Conservation (phyloP, 2,888 invertebrate genomes). For the Esperia sulphurella region DNA sequence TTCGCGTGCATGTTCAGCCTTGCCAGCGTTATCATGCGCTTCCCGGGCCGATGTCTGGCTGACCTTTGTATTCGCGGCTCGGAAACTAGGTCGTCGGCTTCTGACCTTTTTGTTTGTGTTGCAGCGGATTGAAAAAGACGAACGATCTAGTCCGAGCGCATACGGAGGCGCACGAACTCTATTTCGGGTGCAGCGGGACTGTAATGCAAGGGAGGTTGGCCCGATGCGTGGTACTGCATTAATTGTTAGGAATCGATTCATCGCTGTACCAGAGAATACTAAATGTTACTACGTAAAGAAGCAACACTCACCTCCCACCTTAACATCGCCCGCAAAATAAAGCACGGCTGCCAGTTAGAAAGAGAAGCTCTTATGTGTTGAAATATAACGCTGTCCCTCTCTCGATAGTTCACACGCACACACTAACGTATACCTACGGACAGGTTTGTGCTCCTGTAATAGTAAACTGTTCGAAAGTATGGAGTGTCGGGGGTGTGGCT, state of each 20-base stretch:
- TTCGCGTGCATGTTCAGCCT: constrained; percentile 53
- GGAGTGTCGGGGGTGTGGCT: too few relatives aligned
- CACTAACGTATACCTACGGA: too few relatives aligned
- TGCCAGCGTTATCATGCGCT: constrained; percentile 63
- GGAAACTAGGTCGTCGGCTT: constrained; percentile 72
- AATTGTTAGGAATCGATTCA: background rate
- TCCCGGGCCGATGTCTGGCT: constrained; percentile 66
- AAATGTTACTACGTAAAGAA: too few relatives aligned
- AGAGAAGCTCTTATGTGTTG: too few relatives aligned
- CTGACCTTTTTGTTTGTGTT: constrained; percentile 73
- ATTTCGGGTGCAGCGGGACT: constrained; percentile 49
- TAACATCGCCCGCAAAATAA: too few relatives aligned
- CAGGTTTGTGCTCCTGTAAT: too few relatives aligned
- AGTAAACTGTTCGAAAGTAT: too few relatives aligned
- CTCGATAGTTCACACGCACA: too few relatives aligned
- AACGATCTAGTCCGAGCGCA: constrained; percentile 47
- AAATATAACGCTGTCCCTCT: too few relatives aligned
- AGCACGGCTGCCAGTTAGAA: too few relatives aligned
- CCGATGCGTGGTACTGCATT: constrained; percentile 20
- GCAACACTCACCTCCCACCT: too few relatives aligned
- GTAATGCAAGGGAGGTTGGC: constrained; percentile 30
- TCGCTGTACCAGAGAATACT: background rate
- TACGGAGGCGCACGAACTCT: constrained; percentile 45
- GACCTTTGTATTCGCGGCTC: constrained; percentile 64
- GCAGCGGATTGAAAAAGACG: constrained; percentile 55